Evolutionary conservation across 2,888 invertebrate genomes (phyloP).

Genomic region (Tryphoninae sp.): DNA sequence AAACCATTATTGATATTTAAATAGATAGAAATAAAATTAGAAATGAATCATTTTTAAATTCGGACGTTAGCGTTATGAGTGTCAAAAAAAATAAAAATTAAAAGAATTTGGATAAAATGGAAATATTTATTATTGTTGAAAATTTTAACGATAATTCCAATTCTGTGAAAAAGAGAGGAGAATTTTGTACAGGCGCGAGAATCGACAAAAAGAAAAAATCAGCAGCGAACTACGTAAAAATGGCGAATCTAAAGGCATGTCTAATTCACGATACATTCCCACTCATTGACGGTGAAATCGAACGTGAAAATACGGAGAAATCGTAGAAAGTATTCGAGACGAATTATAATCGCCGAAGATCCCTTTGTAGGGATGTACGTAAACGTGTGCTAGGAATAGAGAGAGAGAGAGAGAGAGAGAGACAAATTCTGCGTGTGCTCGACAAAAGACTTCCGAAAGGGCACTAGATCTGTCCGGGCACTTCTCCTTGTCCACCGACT

Average conservation of each 20-base stretch:
- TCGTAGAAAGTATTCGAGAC: conserved; percentile 65
- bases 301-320: conserved; percentile 66
- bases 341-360: conserved; percentile 60
- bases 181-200: conserved; percentile 35
- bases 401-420: conserved; percentile 12
- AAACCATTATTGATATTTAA: no score
- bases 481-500: conserved; percentile 13
- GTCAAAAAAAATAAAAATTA: no score
- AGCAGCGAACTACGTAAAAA: conserved; percentile 27
- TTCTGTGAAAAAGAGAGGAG: conserved; percentile 39
- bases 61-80: no score
- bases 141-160: background rate
- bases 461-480: conserved; percentile 38
- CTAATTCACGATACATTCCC: conserved; percentile 36
- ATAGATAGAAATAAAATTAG: no score
- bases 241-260: conserved; percentile 58
- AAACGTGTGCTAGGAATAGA: background rate
- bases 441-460: conserved; percentile 65
- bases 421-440: conserved; percentile 47
- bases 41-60: no score
- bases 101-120: no score
- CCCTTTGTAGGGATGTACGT: background rate
- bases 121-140: no score
- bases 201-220: conserved; percentile 13
- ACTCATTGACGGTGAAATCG: conserved; percentile 56